Percentiles rank a stretch among this genome's conserved stretches.
Evolutionary conservation across 2,113 vertebrate genomes (phyloP).

Genomic region (Catharus bicknelli): DNA sequence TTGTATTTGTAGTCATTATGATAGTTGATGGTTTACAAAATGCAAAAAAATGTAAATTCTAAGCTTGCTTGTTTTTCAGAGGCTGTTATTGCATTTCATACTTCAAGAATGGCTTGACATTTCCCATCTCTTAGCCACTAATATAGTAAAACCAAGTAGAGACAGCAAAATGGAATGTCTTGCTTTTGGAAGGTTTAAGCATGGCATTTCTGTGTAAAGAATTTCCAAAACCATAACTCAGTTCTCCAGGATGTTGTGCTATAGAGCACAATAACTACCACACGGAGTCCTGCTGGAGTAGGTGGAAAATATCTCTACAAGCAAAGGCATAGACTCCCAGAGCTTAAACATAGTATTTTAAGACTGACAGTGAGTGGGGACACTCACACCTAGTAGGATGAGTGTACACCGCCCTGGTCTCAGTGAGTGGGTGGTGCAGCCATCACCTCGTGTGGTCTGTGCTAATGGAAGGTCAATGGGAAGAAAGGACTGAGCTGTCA

Average conservation of each 20-base stretch:
- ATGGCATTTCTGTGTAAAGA: background rate
- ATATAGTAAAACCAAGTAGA: background rate
- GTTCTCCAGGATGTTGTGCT: background rate
- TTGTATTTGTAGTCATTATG: slow-evolving; percentile 11
- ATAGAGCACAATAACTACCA: background rate
- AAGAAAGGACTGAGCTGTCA: background rate
- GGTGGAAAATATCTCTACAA: background rate
- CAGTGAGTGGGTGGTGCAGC: background rate
- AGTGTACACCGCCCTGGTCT: background rate
- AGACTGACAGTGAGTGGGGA: background rate
- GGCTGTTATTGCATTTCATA: background rate
- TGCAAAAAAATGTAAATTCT: background rate
- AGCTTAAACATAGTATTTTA: background rate
- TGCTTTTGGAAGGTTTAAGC: background rate
- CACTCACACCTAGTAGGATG: background rate
- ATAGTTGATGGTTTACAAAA: slow-evolving; percentile 13
- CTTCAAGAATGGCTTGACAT: background rate
- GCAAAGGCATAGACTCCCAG: background rate
- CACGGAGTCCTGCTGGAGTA: background rate
- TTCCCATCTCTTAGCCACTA: background rate
- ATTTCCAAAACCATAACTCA: background rate
- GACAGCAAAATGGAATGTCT: background rate
- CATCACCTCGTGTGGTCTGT: background rate
- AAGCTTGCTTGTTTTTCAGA: background rate
- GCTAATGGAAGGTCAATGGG: background rate